Conservation (phyloP, 2,888 invertebrate species). For the Epirrhoe tristata region DNA sequence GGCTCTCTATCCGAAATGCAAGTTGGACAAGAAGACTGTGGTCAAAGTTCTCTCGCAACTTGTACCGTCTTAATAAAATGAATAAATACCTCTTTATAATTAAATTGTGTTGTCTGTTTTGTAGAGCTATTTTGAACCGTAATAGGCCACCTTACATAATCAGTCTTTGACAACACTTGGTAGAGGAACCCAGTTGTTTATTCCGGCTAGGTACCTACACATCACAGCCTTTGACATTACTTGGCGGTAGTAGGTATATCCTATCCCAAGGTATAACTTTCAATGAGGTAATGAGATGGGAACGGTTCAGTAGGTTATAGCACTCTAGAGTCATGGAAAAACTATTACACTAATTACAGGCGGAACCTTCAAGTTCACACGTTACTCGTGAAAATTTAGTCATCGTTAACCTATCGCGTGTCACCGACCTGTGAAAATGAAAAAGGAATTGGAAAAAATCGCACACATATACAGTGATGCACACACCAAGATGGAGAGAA, state of each 20-base stretch:
- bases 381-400: not conserved
- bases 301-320: not conserved
- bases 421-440: not conserved
- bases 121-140: too few relatives aligned
- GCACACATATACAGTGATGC: not conserved
- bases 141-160: too few relatives aligned
- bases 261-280: too few relatives aligned
- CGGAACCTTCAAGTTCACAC: not conserved
- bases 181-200: too few relatives aligned
- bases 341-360: not conserved
- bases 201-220: too few relatives aligned
- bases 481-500: not conserved
- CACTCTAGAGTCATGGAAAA: not conserved
- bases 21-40: constrained; percentile 88
- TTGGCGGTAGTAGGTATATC: too few relatives aligned
- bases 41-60: constrained; percentile 88
- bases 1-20: constrained; percentile 87
- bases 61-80: constrained; percentile 74
- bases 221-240: too few relatives aligned
- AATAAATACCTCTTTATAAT: constrained; percentile 26
- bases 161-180: too few relatives aligned
- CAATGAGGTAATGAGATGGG: not conserved
- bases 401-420: not conserved
- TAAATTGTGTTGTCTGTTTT: not conserved
- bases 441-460: not conserved